phyloP scores from a whole-genome alignment of 2,797 vertebrate genomes.

The Pseudochromis fuscus region DNA sequence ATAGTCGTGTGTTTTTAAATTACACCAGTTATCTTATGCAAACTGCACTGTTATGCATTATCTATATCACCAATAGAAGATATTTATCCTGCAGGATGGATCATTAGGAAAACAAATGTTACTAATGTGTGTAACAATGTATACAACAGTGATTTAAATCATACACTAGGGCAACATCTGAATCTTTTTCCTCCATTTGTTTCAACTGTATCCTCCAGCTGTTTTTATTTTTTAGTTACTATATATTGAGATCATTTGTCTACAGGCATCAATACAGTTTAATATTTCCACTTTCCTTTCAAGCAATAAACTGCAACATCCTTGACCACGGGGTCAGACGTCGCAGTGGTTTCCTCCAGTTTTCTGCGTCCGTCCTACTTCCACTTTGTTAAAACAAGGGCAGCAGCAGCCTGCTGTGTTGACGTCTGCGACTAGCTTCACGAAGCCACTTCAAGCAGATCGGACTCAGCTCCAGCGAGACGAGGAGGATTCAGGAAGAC shows the following conservation, averaged over 20 bases:
- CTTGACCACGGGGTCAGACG: conserved; percentile 46
- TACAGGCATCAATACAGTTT: conserved; percentile 50
- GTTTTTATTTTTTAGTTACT: conserved; percentile 6
- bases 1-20: neutral
- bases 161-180: no score
- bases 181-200: no score
- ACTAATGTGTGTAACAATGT: neutral
- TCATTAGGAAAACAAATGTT: conserved; percentile 1
- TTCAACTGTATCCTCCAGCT: neutral
- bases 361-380: conserved; percentile 25
- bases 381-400: conserved; percentile 49
- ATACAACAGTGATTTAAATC: neutral
- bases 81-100: neutral
- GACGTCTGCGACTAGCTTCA: conserved; percentile 51
- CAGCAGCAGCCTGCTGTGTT: conserved; percentile 49
- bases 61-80: neutral
- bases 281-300: conserved; percentile 50
- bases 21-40: neutral
- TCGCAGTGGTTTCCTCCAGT: conserved; percentile 24
- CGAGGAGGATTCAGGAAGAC: conserved; percentile 37
- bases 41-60: conserved; percentile 1
- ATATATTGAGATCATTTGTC: conserved; percentile 27
- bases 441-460: conserved; percentile 63
- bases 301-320: conserved; percentile 43
- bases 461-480: conserved; percentile 52